Evolutionary conservation across 2,113 vertebrate genomes (phyloP).

Genomic region (Spea bombifrons): DNA sequence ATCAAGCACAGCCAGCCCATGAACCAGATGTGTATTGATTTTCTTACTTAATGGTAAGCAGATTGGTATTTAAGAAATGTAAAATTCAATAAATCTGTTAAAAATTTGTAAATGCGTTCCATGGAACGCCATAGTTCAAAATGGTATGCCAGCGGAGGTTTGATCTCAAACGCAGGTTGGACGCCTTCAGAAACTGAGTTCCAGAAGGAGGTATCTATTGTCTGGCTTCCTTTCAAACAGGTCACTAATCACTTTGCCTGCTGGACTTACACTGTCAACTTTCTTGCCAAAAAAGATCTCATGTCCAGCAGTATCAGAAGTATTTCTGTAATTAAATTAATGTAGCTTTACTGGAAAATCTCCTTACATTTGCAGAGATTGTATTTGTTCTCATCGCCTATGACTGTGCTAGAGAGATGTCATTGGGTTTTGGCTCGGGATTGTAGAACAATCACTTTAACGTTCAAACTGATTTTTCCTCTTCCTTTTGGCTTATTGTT

Average conservation of each 20-base stretch:
- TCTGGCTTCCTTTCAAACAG: constrained; percentile 49
- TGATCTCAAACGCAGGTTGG: constrained; percentile 36
- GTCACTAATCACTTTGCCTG: constrained; percentile 54
- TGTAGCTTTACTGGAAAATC: constrained; percentile 60
- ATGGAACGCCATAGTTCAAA: constrained; percentile 57
- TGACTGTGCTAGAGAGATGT: constrained; percentile 23
- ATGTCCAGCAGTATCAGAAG: constrained; percentile 53
- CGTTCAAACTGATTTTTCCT: constrained; percentile 18
- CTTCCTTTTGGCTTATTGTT: constrained; percentile 44
- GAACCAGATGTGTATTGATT: constrained; percentile 58
- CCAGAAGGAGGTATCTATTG: constrained; percentile 50
- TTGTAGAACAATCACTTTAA: constrained; percentile 47
- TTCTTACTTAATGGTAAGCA: constrained; percentile 61
- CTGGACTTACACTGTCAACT: constrained; percentile 51
- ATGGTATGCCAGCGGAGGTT: constrained; percentile 52
- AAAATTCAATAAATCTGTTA: constrained; percentile 51
- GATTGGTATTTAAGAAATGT: constrained; percentile 52
- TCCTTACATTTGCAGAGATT: constrained; percentile 54
- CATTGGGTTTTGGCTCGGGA: constrained; percentile 10
- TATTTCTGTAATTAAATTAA: constrained; percentile 59
- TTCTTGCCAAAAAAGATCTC: constrained; percentile 58
- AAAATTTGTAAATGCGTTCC: constrained; percentile 61
- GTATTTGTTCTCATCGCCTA: constrained; percentile 42
- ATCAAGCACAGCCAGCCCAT: constrained; percentile 55
- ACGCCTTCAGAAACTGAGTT: constrained; percentile 27